Base-by-base conservation (phyloP, 2,113 vertebrate species). In the Crotalus helleri region DNA sequence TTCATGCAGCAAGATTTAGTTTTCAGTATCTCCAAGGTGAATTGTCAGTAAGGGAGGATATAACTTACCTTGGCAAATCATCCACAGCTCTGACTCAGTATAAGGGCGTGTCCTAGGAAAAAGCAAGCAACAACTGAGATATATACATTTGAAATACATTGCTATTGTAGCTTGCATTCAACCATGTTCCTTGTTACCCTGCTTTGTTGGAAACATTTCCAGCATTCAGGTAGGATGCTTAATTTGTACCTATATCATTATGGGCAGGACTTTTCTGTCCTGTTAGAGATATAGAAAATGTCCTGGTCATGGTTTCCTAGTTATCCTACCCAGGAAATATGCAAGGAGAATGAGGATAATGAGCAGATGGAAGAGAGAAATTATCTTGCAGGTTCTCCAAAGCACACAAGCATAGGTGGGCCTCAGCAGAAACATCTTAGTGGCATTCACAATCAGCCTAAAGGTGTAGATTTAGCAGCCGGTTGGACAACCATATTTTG, bases 401-500 rank as follows among this genome's bases (percentile, higher is more conserved):
- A 0, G 90, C 91, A 90, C 46, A 57, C 55, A 53, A 89, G 59
- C 90, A 13, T 85, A 3, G 51, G 93, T n/a, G 49, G 64, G 93
- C n/a, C 24, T 12, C 0, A 1, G 55, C 57, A 53, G 49, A 93
- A 59, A 64, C 61, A 64, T 64, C 61, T 9, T 92, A 87, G 54
- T 85, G 94, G 91, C 61, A 74, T 93, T 21, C 49, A 74, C 61
- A 87, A 49, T 53, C 39, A 6, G 39, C 54, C 87, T 95, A 95
- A 95, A 93, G 95, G 94, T 61, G 54, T 95, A 96, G 57, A 1
- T 59, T 92, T 92, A 91, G 95, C 24, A 91, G 26, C 6, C 33
- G 64, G 64, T 74, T 33, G n/a, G 29, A 33, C 64, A 6, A 33
- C 13, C n/a, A 5, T n/a, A 69, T n/a, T 69, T 69, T 69, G 64